Base-by-base conservation (phyloP, 2,888 invertebrate species). In the Empis stercorea region DNA sequence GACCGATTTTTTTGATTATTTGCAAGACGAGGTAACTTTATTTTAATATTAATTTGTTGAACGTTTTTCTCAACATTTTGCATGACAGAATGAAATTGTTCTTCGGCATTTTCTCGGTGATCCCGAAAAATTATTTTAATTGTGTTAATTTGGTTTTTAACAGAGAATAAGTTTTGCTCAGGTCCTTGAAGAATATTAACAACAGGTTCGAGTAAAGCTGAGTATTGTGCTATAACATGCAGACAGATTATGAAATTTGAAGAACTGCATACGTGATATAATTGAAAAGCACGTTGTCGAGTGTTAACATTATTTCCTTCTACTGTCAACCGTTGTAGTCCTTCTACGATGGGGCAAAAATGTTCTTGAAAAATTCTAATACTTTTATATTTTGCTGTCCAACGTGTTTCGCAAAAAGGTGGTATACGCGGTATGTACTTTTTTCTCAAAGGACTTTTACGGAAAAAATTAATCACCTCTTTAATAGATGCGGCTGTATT, bases 391-490 rank as follows among this genome's bases (percentile, higher is more conserved):
- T 52, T 52, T 16, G 41, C 44, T 10, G 47, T 44, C 55, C 51
- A 55, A 27, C 55, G 37, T 30, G 53, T 53, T 44, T 53, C 52
- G 44, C 54, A 54, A 13, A 55, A 43, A n/a, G 32, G 14, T 13
- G 53, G 46, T 34, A 55, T 43, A 44, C 53, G 53, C 10, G 51
- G 50, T 32, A 34, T 46, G 15, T 30, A 50, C 17, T 52, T 54
- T 48, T 51, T 50, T 39, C 54, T 46, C 5, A 43, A 17, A 23
- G 23, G 17, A n/a, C 37, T 37, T 39, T 47, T 30, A 4, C 44
- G 27, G 48, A 59, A 57, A 54, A 57, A 56, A 34, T 41, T 48
- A 39, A 57, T 56, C 30, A 51, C 52, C 43, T 55, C 57, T 46
- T 57, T 56, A 14, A 55, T 46, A 10, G 54, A 55, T 37, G 43